Base-by-base conservation (phyloP, 2,888 invertebrate genomes). In the Amphipoea lucens region DNA sequence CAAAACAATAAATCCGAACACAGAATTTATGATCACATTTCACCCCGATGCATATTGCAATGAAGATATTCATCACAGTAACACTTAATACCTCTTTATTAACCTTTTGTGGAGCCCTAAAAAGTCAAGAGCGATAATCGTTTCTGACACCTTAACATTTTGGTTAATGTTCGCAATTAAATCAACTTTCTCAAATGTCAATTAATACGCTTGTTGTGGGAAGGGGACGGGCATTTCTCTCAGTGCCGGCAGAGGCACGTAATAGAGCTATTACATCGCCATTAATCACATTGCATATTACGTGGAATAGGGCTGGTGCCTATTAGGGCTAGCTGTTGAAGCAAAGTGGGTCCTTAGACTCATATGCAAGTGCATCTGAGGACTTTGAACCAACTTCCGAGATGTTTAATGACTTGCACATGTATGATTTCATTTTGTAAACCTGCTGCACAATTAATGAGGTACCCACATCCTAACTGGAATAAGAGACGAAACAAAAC, bases 221-320 rank as follows among this genome's bases (percentile, higher is more conserved):
- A 79, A 74, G 84, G 84, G 82, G 78, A 76, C 77, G 76, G 76
- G 70, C 72, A 81, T 80, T 86, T 81, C 83, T 88, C 79, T 78
- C 4, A 63, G 68, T 75, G 78, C 78, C 77, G 79, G 86, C 82
- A 84, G 85, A 81, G 72, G 78, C 76, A 85, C 89, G 89, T 91
- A 91, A 92, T 90, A 90, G 84, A 91, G 89, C 87, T 90, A 91
- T 91, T 89, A 90, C 87, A 86, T 74, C 70, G 88, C 83, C 86
- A 90, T 92, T 92, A 90, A 92, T 93, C 91, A 92, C 88, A 87
- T 86, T 81, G 85, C 81, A 84, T 87, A 89, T 90, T 88, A 91
- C 81, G 73, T 83, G 76, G 73, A 72, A 51, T 76, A 87, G 87
- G 82, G 81, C 77, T 83, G 88, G 51, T 84, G 65, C 66, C 73